These are phyloP conservation scores for Diarsia rubi DNA, from an alignment of 2,888 invertebrate species.

Conservation along the genomic window DNA sequence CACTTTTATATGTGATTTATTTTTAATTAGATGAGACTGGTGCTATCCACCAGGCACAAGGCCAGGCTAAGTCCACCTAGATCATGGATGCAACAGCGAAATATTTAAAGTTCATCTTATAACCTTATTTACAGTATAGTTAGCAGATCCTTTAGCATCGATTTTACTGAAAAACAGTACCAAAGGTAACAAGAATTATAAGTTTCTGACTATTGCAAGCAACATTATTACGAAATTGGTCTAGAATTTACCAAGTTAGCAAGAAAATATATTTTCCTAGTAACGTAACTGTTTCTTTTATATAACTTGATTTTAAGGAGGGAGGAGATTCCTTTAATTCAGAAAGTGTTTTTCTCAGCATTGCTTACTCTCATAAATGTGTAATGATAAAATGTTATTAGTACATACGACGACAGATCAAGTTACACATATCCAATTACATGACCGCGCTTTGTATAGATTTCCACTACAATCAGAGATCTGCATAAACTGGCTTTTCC, in stretches of 20 bases:
- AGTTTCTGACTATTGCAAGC: background rate
- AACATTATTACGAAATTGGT: background rate
- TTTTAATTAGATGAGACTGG: too few relatives aligned
- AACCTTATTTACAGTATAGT: background rate
- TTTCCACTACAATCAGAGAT: too few relatives aligned
- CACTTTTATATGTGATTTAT: too few relatives aligned
- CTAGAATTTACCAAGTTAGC: background rate
- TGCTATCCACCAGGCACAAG: background rate
- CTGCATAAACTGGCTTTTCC: too few relatives aligned
- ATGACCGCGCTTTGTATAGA: too few relatives aligned
- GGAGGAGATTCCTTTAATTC: constrained; percentile 2
- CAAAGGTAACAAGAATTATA: background rate
- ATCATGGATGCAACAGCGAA: background rate
- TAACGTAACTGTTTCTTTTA: background rate
- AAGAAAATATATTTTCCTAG: background rate
- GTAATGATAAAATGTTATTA: background rate
- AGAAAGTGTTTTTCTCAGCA: background rate
- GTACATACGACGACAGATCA: too few relatives aligned
- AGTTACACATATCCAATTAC: too few relatives aligned
- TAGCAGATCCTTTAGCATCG: background rate
- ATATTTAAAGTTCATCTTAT: background rate
- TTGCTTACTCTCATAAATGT: constrained; percentile 1
- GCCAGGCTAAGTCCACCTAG: background rate
- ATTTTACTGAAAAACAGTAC: background rate
- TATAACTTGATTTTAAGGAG: background rate